Conservation (phyloP, 1,140 invertebrate species). For the Mactra quadrangularis region DNA sequence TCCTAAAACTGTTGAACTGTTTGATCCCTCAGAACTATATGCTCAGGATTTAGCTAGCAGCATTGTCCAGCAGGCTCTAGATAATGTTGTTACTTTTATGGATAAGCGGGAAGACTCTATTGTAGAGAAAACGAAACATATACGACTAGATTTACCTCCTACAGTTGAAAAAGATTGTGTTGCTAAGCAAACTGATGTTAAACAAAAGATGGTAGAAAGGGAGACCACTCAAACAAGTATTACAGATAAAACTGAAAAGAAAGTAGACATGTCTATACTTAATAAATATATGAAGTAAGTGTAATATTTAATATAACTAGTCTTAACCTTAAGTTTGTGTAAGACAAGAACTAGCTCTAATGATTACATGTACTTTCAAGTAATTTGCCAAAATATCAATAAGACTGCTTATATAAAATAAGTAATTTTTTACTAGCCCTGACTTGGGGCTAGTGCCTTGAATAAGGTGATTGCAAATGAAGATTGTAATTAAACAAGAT, state of each 20-base stretch:
- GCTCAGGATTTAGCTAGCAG: slow-evolving; percentile 64
- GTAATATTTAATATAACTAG: no score
- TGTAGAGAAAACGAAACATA: slow-evolving; percentile 9
- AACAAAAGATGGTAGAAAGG: not conserved
- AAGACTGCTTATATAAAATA: no score
- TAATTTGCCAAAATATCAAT: no score
- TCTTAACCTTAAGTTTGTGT: no score
- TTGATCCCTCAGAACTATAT: slow-evolving; percentile 59
- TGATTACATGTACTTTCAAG: no score
- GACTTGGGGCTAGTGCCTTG: no score
- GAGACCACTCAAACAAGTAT: not conserved
- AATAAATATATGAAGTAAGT: slow-evolving; percentile 58
- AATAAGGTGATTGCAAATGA: no score
- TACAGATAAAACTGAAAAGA: slow-evolving; percentile 27
- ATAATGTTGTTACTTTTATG: slow-evolving; percentile 43
- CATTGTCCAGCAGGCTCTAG: slow-evolving; percentile 60
- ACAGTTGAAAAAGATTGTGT: not conserved
- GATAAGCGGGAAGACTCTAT: slow-evolving; percentile 51
- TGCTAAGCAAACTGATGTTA: not conserved
- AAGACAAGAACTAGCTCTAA: no score
- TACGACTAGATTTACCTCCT: slow-evolving; percentile 14
- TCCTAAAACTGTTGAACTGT: slow-evolving; percentile 47
- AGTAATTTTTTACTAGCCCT: no score
- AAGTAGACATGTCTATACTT: slow-evolving; percentile 36
- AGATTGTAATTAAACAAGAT: no score